phyloP scores from a whole-genome alignment of 2,797 vertebrate genomes.

The Novumbra hubbsi region DNA sequence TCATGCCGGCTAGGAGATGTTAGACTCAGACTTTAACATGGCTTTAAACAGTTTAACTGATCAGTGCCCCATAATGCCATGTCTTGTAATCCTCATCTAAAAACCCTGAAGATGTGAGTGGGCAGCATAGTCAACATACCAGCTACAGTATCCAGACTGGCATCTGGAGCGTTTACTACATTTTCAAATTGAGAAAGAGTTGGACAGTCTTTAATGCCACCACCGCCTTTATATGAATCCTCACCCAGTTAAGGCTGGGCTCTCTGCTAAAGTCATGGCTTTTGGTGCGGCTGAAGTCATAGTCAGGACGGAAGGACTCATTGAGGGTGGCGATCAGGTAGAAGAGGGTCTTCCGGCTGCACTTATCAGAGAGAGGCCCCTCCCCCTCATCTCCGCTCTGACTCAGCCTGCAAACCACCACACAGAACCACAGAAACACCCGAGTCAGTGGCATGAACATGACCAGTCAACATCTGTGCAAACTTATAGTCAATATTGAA shows the following conservation, averaged over 20 bases:
- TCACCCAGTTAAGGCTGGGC: conserved; percentile 60
- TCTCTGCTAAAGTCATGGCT: conserved; percentile 61
- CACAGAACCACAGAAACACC: background rate
- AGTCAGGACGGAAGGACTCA: conserved; percentile 59
- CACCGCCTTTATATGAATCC: background rate
- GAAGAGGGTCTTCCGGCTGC: conserved; percentile 62
- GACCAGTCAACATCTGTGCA: background rate
- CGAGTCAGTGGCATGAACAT: background rate
- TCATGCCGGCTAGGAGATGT: background rate
- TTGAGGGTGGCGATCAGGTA: conserved; percentile 62
- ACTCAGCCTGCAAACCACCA: conserved; percentile 31
- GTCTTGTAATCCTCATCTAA: too few relatives aligned
- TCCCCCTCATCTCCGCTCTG: conserved; percentile 58
- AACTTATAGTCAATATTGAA: background rate
- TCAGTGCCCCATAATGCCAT: too few relatives aligned
- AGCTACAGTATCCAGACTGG: too few relatives aligned
- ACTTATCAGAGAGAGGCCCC: conserved; percentile 57
- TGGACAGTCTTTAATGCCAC: too few relatives aligned
- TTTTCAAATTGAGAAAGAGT: too few relatives aligned
- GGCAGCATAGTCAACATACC: too few relatives aligned
- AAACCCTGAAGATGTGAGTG: too few relatives aligned
- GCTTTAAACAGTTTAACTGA: too few relatives aligned
- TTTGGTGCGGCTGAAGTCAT: conserved; percentile 62
- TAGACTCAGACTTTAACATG: background rate
- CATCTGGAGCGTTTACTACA: too few relatives aligned